Base-by-base conservation (phyloP, 2,888 invertebrate species). In the Calliscelio sp. region DNA sequence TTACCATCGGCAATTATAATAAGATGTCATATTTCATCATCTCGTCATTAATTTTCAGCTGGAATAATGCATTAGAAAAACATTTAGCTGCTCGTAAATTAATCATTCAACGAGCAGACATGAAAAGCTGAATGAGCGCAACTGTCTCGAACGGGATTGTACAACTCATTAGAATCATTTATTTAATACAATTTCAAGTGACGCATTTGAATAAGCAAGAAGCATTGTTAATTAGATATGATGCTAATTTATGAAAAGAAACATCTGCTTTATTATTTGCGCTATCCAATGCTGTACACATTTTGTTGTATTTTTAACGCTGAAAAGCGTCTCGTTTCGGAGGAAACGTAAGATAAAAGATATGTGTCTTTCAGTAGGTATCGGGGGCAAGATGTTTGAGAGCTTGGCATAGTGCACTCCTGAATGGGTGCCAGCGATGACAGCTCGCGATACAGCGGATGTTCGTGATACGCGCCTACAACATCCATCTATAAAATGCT, bases 401-500 rank as follows among this genome's bases (percentile, higher is more conserved):
- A 75, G 63, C 57, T 61, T 41, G 57, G 46, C 73, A 78, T 46
- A 78, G 78, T 57, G 28, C 2, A 32, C 28, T 77, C 3, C 70
- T 80, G 75, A 75, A 84, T 82, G 73, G 44, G 70, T 41, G 70
- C 59, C 57, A 51, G 77, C 85, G 87, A 86, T 86, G 86, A 85
- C 79, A 83, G 85, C 59, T 75, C 70, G 85, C 84, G 89, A 89
- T 88, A 87, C 79, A 86, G 86, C 86, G 81, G 81, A 86, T 81
- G 86, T 85, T 57, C 24, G 84, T 82, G 88, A 89, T 87, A 85
- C 38, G 71, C 81, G 79, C 78, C 84, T 84, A 49, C 74, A 41
- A 73, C 85, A 87, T 87, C 88, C 87, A 88, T 89, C 88, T 85
- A 87, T 88, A 88, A 88, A 87, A 84, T 61, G 82, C n/a, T n/a